Base-by-base conservation (phyloP, 2,888 invertebrate genomes). In the Autographa gamma region DNA sequence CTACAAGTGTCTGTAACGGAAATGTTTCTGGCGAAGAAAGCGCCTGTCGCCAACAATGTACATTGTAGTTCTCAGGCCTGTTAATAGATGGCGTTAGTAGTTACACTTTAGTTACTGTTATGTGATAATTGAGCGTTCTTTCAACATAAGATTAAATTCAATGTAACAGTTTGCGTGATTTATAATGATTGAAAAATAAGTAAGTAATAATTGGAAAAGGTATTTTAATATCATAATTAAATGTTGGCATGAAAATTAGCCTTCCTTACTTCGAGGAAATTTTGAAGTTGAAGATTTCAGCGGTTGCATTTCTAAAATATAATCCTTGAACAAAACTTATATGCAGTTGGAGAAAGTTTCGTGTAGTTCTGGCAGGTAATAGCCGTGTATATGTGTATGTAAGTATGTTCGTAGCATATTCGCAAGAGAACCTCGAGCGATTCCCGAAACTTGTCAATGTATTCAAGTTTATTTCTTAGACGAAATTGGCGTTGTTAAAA, bases 51-150 rank as follows among this genome's bases (percentile, higher is more conserved):
- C 14, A 19, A 25, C 31, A 63, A 77, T 32, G 11, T 38, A 54
- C 66, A 25, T 14, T 52, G 34, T 67, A 52, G 18, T 77, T 61
- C 43, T 14, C 25, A 31, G 54, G 61, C 18, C 8, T 16, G 16
- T 61, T 66, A 60, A 71, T 67, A 79, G 78, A 73, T 79, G 78
- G 80, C 80, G 80, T 9, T 62, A 72, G 18, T 25, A 6, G 63
- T 67, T 31, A n/a, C n/a, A 34, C 19, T 14, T 48, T 25, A 43
- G 0, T 19, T 18, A 19, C 43, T 43, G 16, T 16, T 5, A 14
- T 16, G 16, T 16, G 43, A 16, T 11, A 16, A 43, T 38, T 11
- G 8, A 8, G 34, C 7, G 25, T 25, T 25, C 25, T 25, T 25
- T 25, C 3, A 25, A 25, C 25, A 25, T 25, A 3, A 25, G 25